Conservation (phyloP, 1,140 invertebrate species). For the Drosophila bocki region DNA sequence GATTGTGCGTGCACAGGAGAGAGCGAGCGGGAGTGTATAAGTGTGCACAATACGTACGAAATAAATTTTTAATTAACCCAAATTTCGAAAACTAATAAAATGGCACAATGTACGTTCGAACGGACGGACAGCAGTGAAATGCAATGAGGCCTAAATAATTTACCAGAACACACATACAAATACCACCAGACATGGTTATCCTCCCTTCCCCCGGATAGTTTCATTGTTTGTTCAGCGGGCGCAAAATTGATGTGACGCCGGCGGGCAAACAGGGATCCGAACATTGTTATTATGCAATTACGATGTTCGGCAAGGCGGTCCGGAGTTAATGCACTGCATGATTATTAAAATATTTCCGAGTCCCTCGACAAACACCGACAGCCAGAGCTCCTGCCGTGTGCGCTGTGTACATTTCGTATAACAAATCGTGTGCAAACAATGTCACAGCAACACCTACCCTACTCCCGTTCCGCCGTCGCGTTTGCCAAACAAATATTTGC, state of each 20-base stretch:
- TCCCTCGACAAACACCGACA: constrained; percentile 16
- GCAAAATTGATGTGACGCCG: constrained; percentile 46
- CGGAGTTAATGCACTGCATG: constrained; percentile 73
- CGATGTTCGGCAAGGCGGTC: constrained; percentile 41
- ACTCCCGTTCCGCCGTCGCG: constrained; percentile 9
- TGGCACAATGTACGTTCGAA: constrained; percentile 39
- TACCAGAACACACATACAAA: constrained; percentile 38
- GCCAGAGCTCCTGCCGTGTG: constrained; percentile 18
- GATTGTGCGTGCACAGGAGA: constrained; percentile 1
- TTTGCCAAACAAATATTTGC: constrained; percentile 71
- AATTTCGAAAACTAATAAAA: constrained; percentile 80
- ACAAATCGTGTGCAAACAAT: constrained; percentile 81
- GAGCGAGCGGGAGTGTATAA: background rate
- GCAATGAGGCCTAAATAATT: constrained; percentile 66
- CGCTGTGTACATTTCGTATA: constrained; percentile 61
- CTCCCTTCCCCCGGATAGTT: background rate
- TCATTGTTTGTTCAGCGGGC: constrained; percentile 50
- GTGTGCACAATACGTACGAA: constrained; percentile 40
- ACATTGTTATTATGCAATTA: constrained; percentile 80
- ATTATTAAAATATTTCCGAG: constrained; percentile 79
- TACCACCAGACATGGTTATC: background rate
- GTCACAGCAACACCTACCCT: constrained; percentile 65
- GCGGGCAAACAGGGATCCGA: constrained; percentile 32
- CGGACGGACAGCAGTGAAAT: constrained; percentile 30
- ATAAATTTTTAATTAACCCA: constrained; percentile 83